A percentile compares a stretch with the other conserved stretches of the same genome.
These are phyloP conservation scores for Branchellion lobata DNA, from an alignment of 2,888 invertebrate genomes.

Conservation along the genomic window DNA sequence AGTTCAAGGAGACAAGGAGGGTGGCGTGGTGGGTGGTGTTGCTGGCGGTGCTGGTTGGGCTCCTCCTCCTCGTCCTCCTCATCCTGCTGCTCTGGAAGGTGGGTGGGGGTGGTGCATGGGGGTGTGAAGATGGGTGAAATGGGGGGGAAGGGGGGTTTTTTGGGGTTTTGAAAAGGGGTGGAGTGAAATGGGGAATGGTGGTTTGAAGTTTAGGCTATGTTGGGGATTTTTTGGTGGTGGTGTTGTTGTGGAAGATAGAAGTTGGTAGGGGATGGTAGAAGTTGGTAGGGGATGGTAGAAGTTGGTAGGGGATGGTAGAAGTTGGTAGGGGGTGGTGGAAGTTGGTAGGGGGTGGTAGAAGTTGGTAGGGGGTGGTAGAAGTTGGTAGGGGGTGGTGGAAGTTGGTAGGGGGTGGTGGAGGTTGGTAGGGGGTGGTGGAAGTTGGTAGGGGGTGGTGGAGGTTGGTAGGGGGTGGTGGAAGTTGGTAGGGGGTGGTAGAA, in stretches of 20 bases:
- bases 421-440: too few species aligned
- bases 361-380: too few species aligned
- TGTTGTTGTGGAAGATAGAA: too few species aligned
- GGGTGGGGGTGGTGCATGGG: neutral
- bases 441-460: too few species aligned
- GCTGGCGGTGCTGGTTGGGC: slow-evolving; percentile 78
- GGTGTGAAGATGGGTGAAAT: neutral
- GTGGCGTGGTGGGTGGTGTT: slow-evolving; percentile 82
- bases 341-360: too few species aligned
- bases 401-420: too few species aligned
- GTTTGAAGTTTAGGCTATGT: neutral
- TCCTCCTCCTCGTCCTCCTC: slow-evolving; percentile 77
- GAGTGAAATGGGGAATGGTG: neutral
- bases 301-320: too few species aligned
- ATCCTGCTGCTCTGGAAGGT: slow-evolving; percentile 81
- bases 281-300: neutral
- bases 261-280: too few species aligned
- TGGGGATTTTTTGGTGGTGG: neutral
- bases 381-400: neutral
- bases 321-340: too few species aligned
- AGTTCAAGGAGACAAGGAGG: slow-evolving; percentile 73
- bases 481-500: too few species aligned
- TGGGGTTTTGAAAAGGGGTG: neutral
- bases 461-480: neutral
- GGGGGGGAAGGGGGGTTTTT: neutral